These are phyloP conservation scores for Haemorhous mexicanus DNA, from an alignment of 2,113 vertebrate genomes.

Conservation along the genomic window DNA sequence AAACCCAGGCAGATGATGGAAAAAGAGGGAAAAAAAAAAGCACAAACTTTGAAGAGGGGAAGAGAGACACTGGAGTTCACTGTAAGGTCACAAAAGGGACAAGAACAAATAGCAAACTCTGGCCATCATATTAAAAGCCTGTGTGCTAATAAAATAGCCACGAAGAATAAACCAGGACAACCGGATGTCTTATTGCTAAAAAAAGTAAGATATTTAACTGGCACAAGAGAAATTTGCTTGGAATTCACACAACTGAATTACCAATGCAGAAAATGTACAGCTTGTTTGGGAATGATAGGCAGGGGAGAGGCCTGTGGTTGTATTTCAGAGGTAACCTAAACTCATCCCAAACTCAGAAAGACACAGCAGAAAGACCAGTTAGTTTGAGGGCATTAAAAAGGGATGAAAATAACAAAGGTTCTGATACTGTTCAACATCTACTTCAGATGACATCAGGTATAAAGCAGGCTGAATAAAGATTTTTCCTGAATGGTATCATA, in stretches of 20 bases:
- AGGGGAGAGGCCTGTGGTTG: background rate
- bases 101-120: background rate
- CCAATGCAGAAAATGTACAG: background rate
- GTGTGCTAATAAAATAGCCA: background rate
- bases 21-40: background rate
- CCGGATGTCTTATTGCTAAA: background rate
- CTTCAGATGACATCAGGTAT: background rate
- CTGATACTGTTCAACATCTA: background rate
- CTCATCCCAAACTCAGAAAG: background rate
- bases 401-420: background rate
- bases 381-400: background rate
- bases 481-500: background rate
- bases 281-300: background rate
- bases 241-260: background rate
- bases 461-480: background rate
- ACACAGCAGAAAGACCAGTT: background rate
- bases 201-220: background rate
- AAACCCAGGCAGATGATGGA: background rate
- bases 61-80: background rate
- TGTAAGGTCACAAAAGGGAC: background rate
- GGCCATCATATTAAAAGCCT: background rate
- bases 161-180: background rate
- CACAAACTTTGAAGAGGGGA: background rate
- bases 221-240: background rate
- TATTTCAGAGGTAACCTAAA: background rate